These are phyloP conservation scores for Troides helena DNA, from an alignment of 2,888 invertebrate genomes.

Conservation along the genomic window DNA sequence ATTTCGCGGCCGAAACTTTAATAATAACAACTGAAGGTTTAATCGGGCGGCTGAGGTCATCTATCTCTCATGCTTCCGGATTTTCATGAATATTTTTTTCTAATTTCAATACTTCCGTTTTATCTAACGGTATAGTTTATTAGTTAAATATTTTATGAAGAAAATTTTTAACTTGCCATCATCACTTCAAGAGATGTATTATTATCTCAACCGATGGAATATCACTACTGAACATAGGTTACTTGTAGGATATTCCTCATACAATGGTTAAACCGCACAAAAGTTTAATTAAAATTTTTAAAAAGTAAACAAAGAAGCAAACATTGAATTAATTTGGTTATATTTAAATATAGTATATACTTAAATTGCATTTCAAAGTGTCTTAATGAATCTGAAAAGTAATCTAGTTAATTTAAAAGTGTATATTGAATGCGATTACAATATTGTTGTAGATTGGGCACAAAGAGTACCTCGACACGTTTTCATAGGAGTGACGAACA, in stretches of 20 bases:
- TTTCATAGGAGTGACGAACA: conserved; percentile 67
- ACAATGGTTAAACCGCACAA: no score
- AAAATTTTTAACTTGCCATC: no score
- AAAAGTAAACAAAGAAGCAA: neutral
- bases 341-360: no score
- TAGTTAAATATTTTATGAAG: neutral
- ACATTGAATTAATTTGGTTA: no score
- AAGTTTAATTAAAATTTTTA: neutral
- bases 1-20: conserved; percentile 70
- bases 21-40: conserved; percentile 72
- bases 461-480: conserved; percentile 49
- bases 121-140: neutral
- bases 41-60: conserved; percentile 69
- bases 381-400: neutral
- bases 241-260: no score
- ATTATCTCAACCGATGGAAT: no score
- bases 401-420: neutral
- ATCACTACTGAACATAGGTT: no score
- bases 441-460: conserved; percentile 24
- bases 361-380: no score
- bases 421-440: conserved; percentile 19
- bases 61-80: conserved; percentile 43
- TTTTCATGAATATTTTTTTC: neutral
- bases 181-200: no score
- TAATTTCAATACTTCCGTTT: neutral